A percentile compares a stretch with the other conserved stretches of the same genome.
phyloP scores from a whole-genome alignment of 2,888 invertebrate species.

The Thalpophila matura region DNA sequence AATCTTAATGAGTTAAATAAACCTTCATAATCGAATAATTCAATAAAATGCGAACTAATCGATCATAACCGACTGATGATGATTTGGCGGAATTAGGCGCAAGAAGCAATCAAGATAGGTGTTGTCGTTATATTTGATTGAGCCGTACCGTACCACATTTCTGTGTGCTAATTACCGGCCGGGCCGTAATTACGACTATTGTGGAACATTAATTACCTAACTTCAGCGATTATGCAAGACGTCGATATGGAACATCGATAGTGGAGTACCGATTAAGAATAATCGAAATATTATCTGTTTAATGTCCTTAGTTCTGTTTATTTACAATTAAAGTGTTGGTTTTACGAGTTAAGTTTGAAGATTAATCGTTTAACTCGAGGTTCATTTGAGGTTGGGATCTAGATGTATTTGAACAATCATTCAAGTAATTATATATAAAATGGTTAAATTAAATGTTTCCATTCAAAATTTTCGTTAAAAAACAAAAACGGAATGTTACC shows the following conservation, averaged over 20 bases:
- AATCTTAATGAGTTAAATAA: no score
- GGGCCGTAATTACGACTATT: slow-evolving; percentile 50
- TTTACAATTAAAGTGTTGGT: slow-evolving; percentile 39
- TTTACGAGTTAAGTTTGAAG: slow-evolving; percentile 42
- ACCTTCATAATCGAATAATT: slow-evolving; percentile 6
- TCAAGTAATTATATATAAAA: neutral
- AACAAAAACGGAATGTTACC: neutral
- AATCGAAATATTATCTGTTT: slow-evolving; percentile 46
- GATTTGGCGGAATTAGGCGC: slow-evolving; percentile 41
- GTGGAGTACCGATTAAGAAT: slow-evolving; percentile 49
- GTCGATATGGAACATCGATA: slow-evolving; percentile 38
- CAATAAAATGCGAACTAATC: slow-evolving; percentile 20
- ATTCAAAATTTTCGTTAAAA: neutral
- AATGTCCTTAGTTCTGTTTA: slow-evolving; percentile 38
- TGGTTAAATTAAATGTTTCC: no score
- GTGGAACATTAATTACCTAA: slow-evolving; percentile 51
- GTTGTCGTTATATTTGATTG: slow-evolving; percentile 60
- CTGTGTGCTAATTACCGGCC: slow-evolving; percentile 61
- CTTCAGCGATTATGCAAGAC: slow-evolving; percentile 50
- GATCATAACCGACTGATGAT: slow-evolving; percentile 12
- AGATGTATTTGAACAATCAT: slow-evolving; percentile 6
- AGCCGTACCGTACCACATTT: slow-evolving; percentile 55
- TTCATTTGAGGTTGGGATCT: slow-evolving; percentile 15
- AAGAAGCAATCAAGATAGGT: slow-evolving; percentile 52
- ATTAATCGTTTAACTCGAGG: slow-evolving; percentile 28